Base-by-base conservation (phyloP, 2,888 invertebrate species). In the Scrobipalpa atriplicella region DNA sequence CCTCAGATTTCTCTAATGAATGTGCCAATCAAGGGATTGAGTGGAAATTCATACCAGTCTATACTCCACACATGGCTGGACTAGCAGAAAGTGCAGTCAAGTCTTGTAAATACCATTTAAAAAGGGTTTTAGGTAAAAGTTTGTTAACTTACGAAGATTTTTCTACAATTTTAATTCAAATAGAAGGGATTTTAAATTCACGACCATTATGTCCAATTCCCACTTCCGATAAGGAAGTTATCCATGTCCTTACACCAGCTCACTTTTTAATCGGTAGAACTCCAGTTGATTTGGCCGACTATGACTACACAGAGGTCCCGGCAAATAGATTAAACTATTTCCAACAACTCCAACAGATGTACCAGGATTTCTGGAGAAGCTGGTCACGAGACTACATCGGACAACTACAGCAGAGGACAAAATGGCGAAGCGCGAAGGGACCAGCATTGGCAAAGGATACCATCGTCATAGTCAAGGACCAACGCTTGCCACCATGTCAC, bases 401-500 rank as follows among this genome's bases (percentile, higher is more conserved):
- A 13, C 29, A 29, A 10, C 52, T 63, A 10, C 63, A 63, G 29
- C 47, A 62, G 7, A 18, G 62, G 13, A 29, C 43, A 2, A 62
- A 62, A 21, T 62, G 62, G 62, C 11, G 47, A 21, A 62, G 21
- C 41, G 21, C 43, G 5, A 19, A 29, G 36, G 62, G 47, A 6
- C 61, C 61, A 6, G 16, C 11, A 1, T 29, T 62, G 21, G 13
- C 62, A 13, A 6, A 11, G 5, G 62, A 47, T 7, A 47, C 47
- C 5, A 21, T 64, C 9, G 64, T 64, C 16, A 52, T 64, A 8
- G 38, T 52, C n/a, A 36, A 38, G 11, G 64, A 64, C 7, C 9
- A 64, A 7, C 77, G 77, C 79, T 78, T 74, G 72, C 74, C 75
- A 71, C 62, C 68, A 41, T 63, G 66, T 60, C 67, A 19, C n/a